Base-by-base conservation (phyloP, 2,888 invertebrate species). In the Monochamus alternatus region DNA sequence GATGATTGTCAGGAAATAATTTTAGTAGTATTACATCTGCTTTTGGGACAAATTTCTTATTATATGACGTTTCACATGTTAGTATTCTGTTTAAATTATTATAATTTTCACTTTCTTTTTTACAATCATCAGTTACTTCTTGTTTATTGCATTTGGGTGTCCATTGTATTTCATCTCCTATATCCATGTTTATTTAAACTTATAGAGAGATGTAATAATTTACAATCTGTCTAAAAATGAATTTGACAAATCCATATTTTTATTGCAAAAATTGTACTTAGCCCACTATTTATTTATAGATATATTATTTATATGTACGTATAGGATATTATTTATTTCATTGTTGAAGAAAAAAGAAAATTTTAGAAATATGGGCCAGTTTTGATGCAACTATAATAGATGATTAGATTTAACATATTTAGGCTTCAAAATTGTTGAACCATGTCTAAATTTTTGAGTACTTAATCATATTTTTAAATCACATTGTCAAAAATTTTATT, bases 141-240 rank as follows among this genome's bases (percentile, higher is more conserved):
- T 64, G 88, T 91, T 69, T 88, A 96, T 97, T 73, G 9, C 14
- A 1, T 58, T 8, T 30, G 22, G 51, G 8, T 9, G 30, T 44
- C 51, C 22, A 10, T 12, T 8, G 3, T 9, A 10, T 30, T 44
- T 14, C 22, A 52, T 14, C 10, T 14, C 8, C 43, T 7, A 38
- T 7, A 44, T 65, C 51, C 51, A 51, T n/a, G 10, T 1, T 65
- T 12, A 47, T 65, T 31, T 3, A 0, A 43, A 4, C 4, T 30
- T 59, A n/a, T 22, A 59, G 3, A 59, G 3, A 5, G 22, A 9
- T 22, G 59, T 22, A 9, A 0, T 59, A 59, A 59, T 5, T 30
- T 59, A 9, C 3, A 22, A 32, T 32, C 38, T n/a, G 55, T 60
- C 32, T 60, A 38, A 0, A 60, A 60, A 60, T 31, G 31, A 60